These are phyloP conservation scores for Tillus elongatus DNA, from an alignment of 2,888 invertebrate species.

Conservation along the genomic window DNA sequence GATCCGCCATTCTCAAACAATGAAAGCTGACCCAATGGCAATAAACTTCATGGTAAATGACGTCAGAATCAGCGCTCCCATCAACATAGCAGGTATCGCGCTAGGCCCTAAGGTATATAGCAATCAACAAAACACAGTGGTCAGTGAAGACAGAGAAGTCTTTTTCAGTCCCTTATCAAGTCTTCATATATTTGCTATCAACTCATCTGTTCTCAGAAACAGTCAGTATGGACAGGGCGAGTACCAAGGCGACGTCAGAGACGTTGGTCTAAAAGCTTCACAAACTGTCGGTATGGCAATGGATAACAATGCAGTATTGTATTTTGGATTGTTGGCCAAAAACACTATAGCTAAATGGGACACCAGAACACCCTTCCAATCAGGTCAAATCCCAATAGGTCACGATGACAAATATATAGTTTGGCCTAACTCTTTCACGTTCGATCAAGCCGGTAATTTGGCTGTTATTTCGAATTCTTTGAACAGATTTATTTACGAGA, in stretches of 20 bases:
- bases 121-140: slow-evolving; percentile 20
- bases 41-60: slow-evolving; percentile 53
- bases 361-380: slow-evolving; percentile 47
- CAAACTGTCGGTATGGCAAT: slow-evolving; percentile 69
- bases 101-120: slow-evolving; percentile 47
- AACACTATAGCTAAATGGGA: slow-evolving; percentile 66
- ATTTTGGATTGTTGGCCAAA: slow-evolving; percentile 59
- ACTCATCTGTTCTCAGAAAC: slow-evolving; percentile 52
- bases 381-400: slow-evolving; percentile 56
- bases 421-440: slow-evolving; percentile 64
- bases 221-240: slow-evolving; percentile 34
- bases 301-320: slow-evolving; percentile 59
- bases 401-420: slow-evolving; percentile 59
- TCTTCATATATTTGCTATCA: slow-evolving; percentile 56
- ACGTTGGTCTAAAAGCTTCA: slow-evolving; percentile 55
- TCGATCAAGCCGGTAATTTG: slow-evolving; percentile 56
- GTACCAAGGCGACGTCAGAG: slow-evolving; percentile 43
- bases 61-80: slow-evolving; percentile 48
- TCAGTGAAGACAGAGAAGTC: slow-evolving; percentile 42
- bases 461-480: slow-evolving; percentile 61
- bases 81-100: slow-evolving; percentile 63
- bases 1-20: slow-evolving; percentile 53
- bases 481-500: slow-evolving; percentile 53
- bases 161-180: slow-evolving; percentile 64
- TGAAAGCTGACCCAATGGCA: slow-evolving; percentile 53